These are phyloP conservation scores for Pangasius macronema DNA, from an alignment of 2,797 vertebrate genomes.

Conservation along the genomic window DNA sequence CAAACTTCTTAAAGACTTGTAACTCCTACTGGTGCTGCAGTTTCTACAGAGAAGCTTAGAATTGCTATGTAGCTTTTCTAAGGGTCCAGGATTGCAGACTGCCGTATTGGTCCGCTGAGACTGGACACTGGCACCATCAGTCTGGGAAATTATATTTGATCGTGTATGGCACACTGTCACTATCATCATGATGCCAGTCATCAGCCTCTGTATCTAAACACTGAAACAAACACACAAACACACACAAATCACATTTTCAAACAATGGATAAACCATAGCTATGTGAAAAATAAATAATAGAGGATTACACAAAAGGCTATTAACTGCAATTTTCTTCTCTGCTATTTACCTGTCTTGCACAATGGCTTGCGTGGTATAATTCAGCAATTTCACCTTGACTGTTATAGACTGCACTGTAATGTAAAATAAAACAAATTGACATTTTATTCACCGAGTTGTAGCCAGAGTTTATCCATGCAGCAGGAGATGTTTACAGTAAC, in stretches of 20 bases:
- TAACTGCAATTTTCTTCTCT: constrained; percentile 13
- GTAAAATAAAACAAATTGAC: constrained; percentile 23
- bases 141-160: not conserved
- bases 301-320: constrained; percentile 9
- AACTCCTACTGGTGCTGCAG: not conserved
- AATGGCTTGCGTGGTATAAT: constrained; percentile 20
- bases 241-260: not conserved
- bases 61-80: not conserved
- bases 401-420: constrained; percentile 20
- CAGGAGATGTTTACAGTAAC: constrained; percentile 31
- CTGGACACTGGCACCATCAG: not conserved
- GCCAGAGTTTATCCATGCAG: not conserved
- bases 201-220: constrained; percentile 20
- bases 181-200: constrained; percentile 1
- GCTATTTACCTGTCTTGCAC: constrained; percentile 17
- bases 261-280: constrained; percentile 27
- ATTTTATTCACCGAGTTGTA: constrained; percentile 24
- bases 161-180: not conserved
- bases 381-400: not conserved
- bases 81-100: not conserved
- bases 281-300: constrained; percentile 15
- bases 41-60: not conserved
- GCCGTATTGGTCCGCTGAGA: not conserved
- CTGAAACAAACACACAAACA: not conserved
- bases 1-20: not conserved